A percentile compares a stretch with the other conserved stretches of the same genome.
Conservation (phyloP, 2,888 invertebrate genomes). For the Orgyia antiqua region DNA sequence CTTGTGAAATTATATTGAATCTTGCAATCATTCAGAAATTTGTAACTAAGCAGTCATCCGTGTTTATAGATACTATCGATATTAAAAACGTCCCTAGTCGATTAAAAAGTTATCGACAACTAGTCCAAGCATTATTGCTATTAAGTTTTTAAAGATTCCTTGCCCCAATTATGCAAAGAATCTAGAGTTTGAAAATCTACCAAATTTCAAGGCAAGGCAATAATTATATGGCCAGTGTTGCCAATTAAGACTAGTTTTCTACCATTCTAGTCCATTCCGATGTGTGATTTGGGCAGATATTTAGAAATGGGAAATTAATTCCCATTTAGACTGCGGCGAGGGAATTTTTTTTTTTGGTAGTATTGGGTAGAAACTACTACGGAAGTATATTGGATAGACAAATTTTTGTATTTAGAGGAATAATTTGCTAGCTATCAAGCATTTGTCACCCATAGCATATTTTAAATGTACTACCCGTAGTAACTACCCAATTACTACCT, state of each 20-base stretch:
- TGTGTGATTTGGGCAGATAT: conserved; percentile 33
- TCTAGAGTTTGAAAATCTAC: conserved; percentile 6
- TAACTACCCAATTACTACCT: background rate
- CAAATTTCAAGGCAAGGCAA: conserved; percentile 4
- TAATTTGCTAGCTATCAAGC: background rate
- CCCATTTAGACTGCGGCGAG: too few relatives aligned
- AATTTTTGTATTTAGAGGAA: too few relatives aligned
- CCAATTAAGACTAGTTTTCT: conserved; percentile 20
- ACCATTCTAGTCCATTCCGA: conserved; percentile 20
- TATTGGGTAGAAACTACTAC: too few relatives aligned
- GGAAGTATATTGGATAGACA: too few relatives aligned
- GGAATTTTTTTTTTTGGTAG: too few relatives aligned
- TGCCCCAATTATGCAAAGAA: background rate
- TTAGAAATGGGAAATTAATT: too few relatives aligned
- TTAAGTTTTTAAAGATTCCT: too few relatives aligned
- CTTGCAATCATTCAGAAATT: too few relatives aligned
- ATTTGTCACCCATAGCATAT: background rate
- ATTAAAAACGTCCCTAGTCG: conserved; percentile 10
- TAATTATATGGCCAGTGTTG: conserved; percentile 12
- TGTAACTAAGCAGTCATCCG: conserved; percentile 12
- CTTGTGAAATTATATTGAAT: too few relatives aligned
- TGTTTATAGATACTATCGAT: too few relatives aligned
- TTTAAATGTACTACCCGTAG: conserved; percentile 7
- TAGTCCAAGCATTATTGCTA: conserved; percentile 17
- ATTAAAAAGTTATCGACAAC: conserved; percentile 20